Evolutionary conservation across 2,888 invertebrate genomes (phyloP).

Genomic region (Rugalucina vietnamica): DNA sequence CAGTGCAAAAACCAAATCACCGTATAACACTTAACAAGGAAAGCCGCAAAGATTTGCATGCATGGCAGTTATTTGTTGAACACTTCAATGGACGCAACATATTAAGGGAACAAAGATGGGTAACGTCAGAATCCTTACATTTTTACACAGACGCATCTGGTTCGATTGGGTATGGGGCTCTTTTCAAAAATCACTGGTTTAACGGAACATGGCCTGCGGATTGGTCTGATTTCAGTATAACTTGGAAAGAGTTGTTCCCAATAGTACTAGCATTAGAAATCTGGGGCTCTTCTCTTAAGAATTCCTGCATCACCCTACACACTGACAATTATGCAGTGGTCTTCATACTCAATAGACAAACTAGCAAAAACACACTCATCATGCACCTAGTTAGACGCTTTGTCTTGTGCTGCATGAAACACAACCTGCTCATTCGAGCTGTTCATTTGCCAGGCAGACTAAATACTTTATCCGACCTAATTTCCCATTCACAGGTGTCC

Average conservation of each 20-base stretch:
- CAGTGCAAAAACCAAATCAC: conserved; percentile 27
- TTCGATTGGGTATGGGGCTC: conserved; percentile 29
- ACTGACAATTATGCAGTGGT: conserved; percentile 56
- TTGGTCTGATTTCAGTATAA: not conserved
- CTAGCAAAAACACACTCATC: conserved; percentile 21
- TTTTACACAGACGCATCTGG: conserved; percentile 42
- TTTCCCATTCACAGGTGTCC: conserved; percentile 53
- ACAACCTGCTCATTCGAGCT: conserved; percentile 46
- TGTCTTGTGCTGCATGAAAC: conserved; percentile 32
- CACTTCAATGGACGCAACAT: conserved; percentile 39
- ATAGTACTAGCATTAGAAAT: conserved; percentile 47
- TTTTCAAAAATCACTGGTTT: conserved; percentile 35
- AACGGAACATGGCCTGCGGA: conserved; percentile 10
- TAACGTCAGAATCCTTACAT: conserved; percentile 7
- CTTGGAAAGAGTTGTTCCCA: conserved; percentile 33
- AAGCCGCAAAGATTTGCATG: conserved; percentile 11
- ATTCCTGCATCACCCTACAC: conserved; percentile 45
- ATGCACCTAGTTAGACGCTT: conserved; percentile 46
- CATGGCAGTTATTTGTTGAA: conserved; percentile 27
- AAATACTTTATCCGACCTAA: conserved; percentile 35
- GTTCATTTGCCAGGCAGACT: conserved; percentile 40
- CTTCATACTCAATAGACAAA: conserved; percentile 49
- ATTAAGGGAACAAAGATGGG: conserved; percentile 8
- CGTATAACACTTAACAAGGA: conserved; percentile 20
- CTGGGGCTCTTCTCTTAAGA: conserved; percentile 36